Evolutionary conservation across 2,888 invertebrate genomes (phyloP), one percentile per base, ranked within the genome.

Genomic region (Fabriciana adippe): DNA sequence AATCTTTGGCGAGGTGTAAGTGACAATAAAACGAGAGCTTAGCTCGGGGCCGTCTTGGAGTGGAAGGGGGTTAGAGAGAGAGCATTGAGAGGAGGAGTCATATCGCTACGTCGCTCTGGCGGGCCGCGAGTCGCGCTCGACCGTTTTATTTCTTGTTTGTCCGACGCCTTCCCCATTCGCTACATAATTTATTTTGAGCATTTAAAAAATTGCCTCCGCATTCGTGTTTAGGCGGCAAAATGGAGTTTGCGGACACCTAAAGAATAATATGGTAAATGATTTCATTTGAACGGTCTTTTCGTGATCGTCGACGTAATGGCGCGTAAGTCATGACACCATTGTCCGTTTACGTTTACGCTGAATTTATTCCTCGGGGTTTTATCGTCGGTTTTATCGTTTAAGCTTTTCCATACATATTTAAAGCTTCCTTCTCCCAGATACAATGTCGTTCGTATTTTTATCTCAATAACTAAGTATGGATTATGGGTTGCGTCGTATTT

Each of bases 111-210:
- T 74, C 87, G 57, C 81, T 91, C 87, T 72, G 68, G 61, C 85
- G 70, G 76, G 76, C 77, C 76, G 76, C 79, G 80, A 81, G 78
- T 84, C 81, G 84, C 81, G 81, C 79, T 86, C 85, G 84, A 83
- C 86, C 86, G 85, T 89, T 89, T 90, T 86, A 88, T 88, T 88
- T 85, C 89, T 87, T 88, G 87, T 88, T 90, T 89, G 90, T 88
- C 87, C 88, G 83, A 81, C 82, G 80, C 83, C 86, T 82, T 81
- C 83, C 84, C 80, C 84, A 83, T 86, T 85, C 82, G 81, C 88
- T 92, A 89, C 90, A 92, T 92, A 92, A 92, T 92, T 92, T 89
- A 92, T 92, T 90, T 90, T 87, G 81, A 86, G 89, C 92, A 89
- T 88, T 92, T 91, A 90, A 92, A 92, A 92, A 92, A 92, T 92